Base-by-base conservation (phyloP, 2,888 invertebrate genomes). In the Polia nebulosa region DNA sequence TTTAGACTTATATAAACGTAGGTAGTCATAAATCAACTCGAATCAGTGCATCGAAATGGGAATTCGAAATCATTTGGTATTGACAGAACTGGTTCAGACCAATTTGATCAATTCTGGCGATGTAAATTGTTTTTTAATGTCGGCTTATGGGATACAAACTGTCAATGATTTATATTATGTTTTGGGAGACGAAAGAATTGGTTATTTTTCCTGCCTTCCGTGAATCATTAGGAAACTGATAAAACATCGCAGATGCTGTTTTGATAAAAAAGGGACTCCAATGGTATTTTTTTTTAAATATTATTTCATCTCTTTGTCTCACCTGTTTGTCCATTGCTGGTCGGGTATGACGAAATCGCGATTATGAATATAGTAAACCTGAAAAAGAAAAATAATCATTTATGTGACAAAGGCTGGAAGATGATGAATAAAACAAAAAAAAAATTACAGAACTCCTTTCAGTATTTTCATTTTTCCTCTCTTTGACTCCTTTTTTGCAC, bases 301-400 rank as follows among this genome's bases (percentile, higher is more conserved):
- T 5, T 29, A 36, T 36, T 6, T 36, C 2, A 9, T 44, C 0
- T 8, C 7, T 61, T 22, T 36, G 0, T 25, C 67, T 66, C 25
- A 82, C 84, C 83, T 71, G 68, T 70, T 80, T 82, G 78, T 62
- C 82, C 83, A 80, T 82, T 57, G 58, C 72, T 82, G 0, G 41
- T 51, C 15, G 68, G 53, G 29, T 72, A 82, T 25, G 61, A 61
- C 63, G 72, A 75, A 62, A 76, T 59, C 65, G 67, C 51, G 13
- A 80, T 51, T 34, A 82, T 58, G 41, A 80, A 76, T 41, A 78
- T 20, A 49, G 63, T 75, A n/a, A 76, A 75, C 67, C 83, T 83
- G 82, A 20, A 83, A 83, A 27, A 70, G 9, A 52, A 13, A n/a
- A 13, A 25, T 25, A n/a, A n/a, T 20, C 0, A 15, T 34, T 34